Evolutionary conservation across 2,797 vertebrate genomes (phyloP), one percentile per base, ranked within the genome.

Genomic region (Iguana delicatissima): DNA sequence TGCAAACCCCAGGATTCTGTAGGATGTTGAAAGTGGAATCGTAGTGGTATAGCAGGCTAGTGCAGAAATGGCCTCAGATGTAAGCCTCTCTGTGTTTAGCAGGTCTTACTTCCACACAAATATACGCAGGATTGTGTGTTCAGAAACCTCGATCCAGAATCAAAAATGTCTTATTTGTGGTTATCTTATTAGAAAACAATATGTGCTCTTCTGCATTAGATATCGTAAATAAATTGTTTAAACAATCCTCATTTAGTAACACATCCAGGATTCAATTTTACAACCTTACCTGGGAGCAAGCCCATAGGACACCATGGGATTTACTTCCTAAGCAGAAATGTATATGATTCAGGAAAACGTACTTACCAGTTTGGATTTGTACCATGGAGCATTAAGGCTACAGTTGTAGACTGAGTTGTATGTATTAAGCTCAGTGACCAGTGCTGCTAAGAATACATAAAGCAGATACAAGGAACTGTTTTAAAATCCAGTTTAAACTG

Each of bases 401-500:
- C 35, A 82, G 46, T 57, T 88, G 86, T 38, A 26, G 38, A 50
- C 42, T 77, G 14, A 46, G 35, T n/a, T 32, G n/a, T 14, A 14
- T 24, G 35, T 69, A 16, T 18, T 76, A 64, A 52, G 32, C 8
- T 24, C 4, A 35, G 26, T 52, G 46, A 35, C 4, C 29, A 74
- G 12, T 62, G 16, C 0, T 32, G 59, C 9, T 91, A n/a, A 84
- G 73, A 74, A 26, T 12, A 80, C 5, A 77, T 59, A 50, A n/a
- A 80, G 35, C 29, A 64, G 46, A 64, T 87, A 32, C 4, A 77
- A 20, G 85, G 2, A 82, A 32, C 35, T 88, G 10, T 88, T 93
- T 89, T 92, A 52, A 90, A 42, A 94, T 92, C 85, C 35, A 88
- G 3, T 91, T 85, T 89, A 88, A 92, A 80, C 62, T 88, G 83